Evolutionary conservation across 1,140 invertebrate genomes (phyloP).

Genomic region (Papilio dardanus): DNA sequence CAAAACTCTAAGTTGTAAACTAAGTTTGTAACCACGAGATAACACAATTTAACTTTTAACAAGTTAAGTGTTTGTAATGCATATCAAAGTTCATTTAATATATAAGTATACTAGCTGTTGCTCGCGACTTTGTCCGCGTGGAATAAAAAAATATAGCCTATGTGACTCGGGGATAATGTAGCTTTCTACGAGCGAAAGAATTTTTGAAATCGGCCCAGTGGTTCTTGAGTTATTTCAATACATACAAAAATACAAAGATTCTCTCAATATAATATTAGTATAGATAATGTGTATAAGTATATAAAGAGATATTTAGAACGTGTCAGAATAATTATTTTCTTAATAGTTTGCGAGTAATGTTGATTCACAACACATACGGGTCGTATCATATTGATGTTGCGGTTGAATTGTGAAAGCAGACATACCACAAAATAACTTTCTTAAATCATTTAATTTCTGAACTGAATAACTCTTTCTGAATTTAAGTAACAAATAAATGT

Average conservation of each 20-base stretch:
- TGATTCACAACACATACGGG: not conserved
- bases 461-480: too few relatives aligned
- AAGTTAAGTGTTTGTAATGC: constrained; percentile 4
- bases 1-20: not conserved
- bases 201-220: too few relatives aligned
- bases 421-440: not conserved
- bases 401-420: not conserved
- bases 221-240: too few relatives aligned
- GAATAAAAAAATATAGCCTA: too few relatives aligned
- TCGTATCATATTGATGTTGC: not conserved
- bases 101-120: too few relatives aligned
- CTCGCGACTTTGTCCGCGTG: too few relatives aligned
- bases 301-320: not conserved
- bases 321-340: not conserved
- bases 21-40: not conserved
- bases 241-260: too few relatives aligned
- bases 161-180: too few relatives aligned
- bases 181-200: too few relatives aligned
- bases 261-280: not conserved
- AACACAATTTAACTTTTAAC: constrained; percentile 28
- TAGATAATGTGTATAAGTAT: not conserved
- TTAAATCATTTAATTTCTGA: too few relatives aligned
- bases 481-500: too few relatives aligned
- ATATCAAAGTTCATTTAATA: too few relatives aligned
- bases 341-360: not conserved